These are phyloP conservation scores for Bufo gargarizans DNA, from an alignment of 2,113 vertebrate genomes.

Conservation along the genomic window DNA sequence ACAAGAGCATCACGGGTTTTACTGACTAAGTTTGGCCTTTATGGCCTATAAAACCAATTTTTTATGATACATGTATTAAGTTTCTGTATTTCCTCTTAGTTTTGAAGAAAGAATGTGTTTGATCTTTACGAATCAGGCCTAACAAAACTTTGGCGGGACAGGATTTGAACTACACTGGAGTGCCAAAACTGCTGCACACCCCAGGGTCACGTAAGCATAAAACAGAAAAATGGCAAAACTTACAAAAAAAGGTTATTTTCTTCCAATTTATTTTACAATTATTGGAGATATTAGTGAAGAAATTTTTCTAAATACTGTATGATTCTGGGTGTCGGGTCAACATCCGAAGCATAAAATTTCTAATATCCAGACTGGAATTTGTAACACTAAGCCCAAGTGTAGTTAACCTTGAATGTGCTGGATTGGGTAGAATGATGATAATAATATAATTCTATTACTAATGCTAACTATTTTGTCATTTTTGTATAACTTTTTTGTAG, in stretches of 20 bases:
- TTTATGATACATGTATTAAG: slow-evolving; percentile 31
- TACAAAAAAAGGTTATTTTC: background rate
- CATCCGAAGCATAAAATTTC: background rate
- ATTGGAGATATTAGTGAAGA: background rate
- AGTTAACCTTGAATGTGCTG: background rate
- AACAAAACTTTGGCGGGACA: background rate
- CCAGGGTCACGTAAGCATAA: background rate
- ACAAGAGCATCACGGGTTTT: background rate
- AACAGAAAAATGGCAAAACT: background rate
- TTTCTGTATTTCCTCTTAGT: slow-evolving; percentile 20
- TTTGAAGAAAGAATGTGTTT: slow-evolving; percentile 15
- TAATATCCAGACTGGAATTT: background rate
- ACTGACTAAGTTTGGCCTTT: background rate
- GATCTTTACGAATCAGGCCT: slow-evolving; percentile 1
- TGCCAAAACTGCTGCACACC: background rate
- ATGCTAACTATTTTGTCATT: too few species aligned
- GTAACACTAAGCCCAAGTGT: background rate
- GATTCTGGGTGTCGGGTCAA: background rate
- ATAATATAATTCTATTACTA: too few species aligned
- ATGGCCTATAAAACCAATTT: background rate
- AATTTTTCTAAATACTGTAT: background rate
- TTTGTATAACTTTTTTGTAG: too few species aligned
- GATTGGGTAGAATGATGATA: too few species aligned
- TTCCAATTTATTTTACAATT: background rate
- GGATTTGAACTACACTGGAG: background rate